Percentiles rank a stretch among this genome's conserved stretches.
These are phyloP conservation scores for Lagorchestes hirsutus DNA, from an alignment of 2,797 vertebrate genomes.

Conservation along the genomic window DNA sequence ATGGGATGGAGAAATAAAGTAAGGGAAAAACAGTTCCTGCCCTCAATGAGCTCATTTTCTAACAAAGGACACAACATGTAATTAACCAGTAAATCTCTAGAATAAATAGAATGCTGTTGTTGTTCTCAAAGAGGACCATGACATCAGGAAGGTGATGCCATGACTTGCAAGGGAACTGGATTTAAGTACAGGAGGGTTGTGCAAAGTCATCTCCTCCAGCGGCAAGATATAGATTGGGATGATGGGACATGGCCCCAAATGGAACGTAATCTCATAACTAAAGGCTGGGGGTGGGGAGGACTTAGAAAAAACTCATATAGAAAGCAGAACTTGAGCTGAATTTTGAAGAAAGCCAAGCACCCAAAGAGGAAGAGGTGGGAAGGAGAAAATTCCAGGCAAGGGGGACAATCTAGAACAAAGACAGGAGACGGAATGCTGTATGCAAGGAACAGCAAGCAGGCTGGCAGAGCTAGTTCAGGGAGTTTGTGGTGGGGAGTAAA, in stretches of 20 bases:
- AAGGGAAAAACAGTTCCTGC: neutral
- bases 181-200: too few species aligned
- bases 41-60: neutral
- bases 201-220: too few species aligned
- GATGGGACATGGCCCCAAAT: too few species aligned
- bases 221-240: too few species aligned
- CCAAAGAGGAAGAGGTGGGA: neutral
- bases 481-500: neutral
- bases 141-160: too few species aligned
- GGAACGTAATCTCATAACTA: neutral
- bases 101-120: neutral
- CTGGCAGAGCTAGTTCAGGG: neutral
- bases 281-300: neutral
- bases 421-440: neutral
- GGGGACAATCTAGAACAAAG: neutral
- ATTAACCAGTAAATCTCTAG: neutral
- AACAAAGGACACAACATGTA: neutral
- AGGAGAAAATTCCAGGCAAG: neutral
- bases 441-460: neutral
- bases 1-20: neutral
- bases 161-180: too few species aligned
- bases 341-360: neutral
- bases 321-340: neutral
- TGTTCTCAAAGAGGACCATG: too few species aligned
- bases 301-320: neutral